Evolutionary conservation across 2,113 vertebrate genomes (phyloP).

Genomic region (Epinephelus cyanopodus): DNA sequence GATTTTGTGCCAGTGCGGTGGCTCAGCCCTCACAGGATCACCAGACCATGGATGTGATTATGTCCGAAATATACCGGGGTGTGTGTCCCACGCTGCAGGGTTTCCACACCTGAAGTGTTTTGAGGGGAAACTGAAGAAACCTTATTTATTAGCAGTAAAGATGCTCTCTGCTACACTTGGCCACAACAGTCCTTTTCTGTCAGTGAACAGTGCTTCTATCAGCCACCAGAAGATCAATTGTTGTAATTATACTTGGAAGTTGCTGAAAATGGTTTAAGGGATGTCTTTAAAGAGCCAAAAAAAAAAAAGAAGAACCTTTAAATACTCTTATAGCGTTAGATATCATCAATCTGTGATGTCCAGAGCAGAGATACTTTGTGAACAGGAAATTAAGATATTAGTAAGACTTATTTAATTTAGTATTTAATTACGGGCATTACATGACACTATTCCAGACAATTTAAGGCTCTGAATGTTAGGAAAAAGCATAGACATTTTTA

Average conservation of each 20-base stretch:
- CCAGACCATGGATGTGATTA: constrained; percentile 48
- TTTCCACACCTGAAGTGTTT: not conserved
- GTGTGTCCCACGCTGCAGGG: not conserved
- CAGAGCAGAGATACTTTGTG: not conserved
- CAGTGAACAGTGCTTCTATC: constrained; percentile 3
- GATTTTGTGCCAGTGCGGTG: constrained; percentile 39
- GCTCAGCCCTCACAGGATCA: constrained; percentile 30
- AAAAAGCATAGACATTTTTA: too few relatives aligned
- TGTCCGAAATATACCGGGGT: not conserved
- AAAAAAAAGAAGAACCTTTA: not conserved
- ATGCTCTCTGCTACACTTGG: not conserved
- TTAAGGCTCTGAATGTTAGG: too few relatives aligned
- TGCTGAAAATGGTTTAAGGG: not conserved
- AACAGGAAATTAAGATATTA: too few relatives aligned
- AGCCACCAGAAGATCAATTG: not conserved
- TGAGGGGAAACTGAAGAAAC: not conserved
- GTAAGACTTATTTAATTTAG: too few relatives aligned
- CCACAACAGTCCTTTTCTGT: not conserved
- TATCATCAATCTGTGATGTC: constrained; percentile 1
- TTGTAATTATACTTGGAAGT: not conserved
- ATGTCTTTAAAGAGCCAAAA: not conserved
- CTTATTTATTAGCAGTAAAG: constrained; percentile 17
- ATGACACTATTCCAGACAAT: too few relatives aligned
- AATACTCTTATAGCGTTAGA: not conserved
- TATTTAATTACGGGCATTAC: too few relatives aligned